A percentile compares a stretch with the other conserved stretches of the same genome.
Conservation (phyloP, 2,888 invertebrate genomes). For the Eilema sororculum region DNA sequence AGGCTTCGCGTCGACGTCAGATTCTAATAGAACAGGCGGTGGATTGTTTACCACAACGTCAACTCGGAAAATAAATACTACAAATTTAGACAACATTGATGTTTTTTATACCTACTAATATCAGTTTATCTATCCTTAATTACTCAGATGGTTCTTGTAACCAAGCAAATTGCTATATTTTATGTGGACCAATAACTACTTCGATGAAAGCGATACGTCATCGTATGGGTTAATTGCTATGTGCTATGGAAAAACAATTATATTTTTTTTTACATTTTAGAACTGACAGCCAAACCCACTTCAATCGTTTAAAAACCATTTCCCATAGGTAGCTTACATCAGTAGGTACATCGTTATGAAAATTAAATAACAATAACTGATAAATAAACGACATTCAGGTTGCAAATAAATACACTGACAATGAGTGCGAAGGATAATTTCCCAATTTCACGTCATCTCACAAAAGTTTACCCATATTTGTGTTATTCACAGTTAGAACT, state of each 20-base stretch:
- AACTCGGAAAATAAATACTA: conserved; percentile 54
- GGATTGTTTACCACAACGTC: conserved; percentile 56
- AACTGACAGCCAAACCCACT: too few species aligned
- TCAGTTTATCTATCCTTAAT: neutral
- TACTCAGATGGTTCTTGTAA: neutral
- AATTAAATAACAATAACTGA: too few species aligned
- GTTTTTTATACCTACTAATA: neutral
- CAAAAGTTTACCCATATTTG: conserved; percentile 30
- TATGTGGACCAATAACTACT: neutral
- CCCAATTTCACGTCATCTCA: conserved; percentile 15
- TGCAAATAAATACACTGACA: neutral
- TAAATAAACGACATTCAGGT: neutral
- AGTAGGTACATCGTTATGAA: too few species aligned
- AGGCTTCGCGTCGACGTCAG: conserved; percentile 39
- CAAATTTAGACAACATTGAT: conserved; percentile 25
- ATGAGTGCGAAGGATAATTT: conserved; percentile 4
- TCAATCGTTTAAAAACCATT: too few species aligned
- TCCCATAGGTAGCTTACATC: too few species aligned
- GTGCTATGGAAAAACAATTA: too few species aligned
- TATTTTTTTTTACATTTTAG: too few species aligned
- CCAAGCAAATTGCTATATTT: neutral
- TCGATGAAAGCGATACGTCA: too few species aligned
- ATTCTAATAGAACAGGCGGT: conserved; percentile 49
- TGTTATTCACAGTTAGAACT: conserved; percentile 23
- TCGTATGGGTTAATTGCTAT: too few species aligned